These are phyloP conservation scores for Meloidogyne hapla DNA, from an alignment of 1,140 invertebrate species.

Conservation along the genomic window DNA sequence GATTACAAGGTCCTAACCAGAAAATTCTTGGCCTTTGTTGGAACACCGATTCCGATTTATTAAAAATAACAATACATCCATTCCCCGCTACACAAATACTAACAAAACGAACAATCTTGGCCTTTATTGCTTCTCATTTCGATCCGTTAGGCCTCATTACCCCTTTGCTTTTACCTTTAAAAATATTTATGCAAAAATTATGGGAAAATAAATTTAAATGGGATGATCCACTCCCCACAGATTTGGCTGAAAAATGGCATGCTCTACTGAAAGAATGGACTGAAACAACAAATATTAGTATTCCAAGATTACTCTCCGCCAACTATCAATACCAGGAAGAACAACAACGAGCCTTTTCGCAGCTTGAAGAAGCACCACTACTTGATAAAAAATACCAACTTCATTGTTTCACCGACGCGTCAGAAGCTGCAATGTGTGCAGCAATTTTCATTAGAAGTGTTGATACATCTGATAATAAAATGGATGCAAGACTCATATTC, in stretches of 20 bases:
- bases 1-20: background rate
- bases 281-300: too few relatives aligned
- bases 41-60: background rate
- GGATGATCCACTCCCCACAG: background rate
- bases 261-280: background rate
- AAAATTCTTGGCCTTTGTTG: background rate
- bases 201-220: background rate
- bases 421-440: background rate
- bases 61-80: background rate
- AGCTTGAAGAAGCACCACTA: too few relatives aligned
- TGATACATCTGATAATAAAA: background rate
- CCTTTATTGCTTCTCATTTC: background rate
- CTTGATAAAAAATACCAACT: background rate
- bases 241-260: background rate
- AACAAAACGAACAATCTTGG: background rate
- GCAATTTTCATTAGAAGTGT: background rate
- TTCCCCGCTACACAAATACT: background rate
- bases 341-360: too few relatives aligned
- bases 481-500: background rate
- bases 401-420: background rate
- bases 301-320: background rate
- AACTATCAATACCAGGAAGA: too few relatives aligned
- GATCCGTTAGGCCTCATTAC: constrained; percentile 1
- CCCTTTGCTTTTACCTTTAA: background rate
- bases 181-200: constrained; percentile 4